Conservation (phyloP, 2,888 invertebrate species). For the Lycophotia porphyrea region DNA sequence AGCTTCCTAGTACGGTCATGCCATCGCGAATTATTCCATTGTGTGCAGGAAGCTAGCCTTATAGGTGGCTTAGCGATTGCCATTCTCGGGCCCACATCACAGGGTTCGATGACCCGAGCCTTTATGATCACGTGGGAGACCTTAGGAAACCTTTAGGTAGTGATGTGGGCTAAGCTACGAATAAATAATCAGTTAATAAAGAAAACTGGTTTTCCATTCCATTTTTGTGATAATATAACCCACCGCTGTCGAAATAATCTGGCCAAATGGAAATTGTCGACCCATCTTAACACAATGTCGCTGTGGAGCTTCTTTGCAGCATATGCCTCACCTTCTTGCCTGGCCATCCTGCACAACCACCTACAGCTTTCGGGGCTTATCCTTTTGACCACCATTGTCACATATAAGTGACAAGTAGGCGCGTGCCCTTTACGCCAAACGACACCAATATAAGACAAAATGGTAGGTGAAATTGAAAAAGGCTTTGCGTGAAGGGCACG, state of each 20-base stretch:
- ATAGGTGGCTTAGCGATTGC: constrained; percentile 72
- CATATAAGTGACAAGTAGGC: no score
- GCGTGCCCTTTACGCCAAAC: no score
- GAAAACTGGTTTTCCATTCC: not conserved
- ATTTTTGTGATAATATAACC: not conserved
- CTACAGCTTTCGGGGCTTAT: not conserved
- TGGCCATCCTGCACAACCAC: not conserved
- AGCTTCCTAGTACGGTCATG: constrained; percentile 68
- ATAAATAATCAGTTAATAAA: constrained; percentile 10
- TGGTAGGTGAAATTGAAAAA: no score
- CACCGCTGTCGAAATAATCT: not conserved
- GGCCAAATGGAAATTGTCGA: not conserved
- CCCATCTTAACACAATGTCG: not conserved
- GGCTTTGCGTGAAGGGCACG: no score
- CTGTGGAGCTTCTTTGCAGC: not conserved
- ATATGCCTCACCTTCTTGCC: not conserved
- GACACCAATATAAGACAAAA: no score
- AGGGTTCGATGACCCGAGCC: constrained; percentile 62
- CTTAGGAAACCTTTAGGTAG: constrained; percentile 29
- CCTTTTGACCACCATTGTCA: no score
- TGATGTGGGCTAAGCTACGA: constrained; percentile 14
- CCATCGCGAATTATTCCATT: constrained; percentile 77
- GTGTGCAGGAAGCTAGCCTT: constrained; percentile 81
- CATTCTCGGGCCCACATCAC: constrained; percentile 56
- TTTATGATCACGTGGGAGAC: constrained; percentile 45